Conservation (phyloP, 2,113 vertebrate genomes). For the Limanda limanda region DNA sequence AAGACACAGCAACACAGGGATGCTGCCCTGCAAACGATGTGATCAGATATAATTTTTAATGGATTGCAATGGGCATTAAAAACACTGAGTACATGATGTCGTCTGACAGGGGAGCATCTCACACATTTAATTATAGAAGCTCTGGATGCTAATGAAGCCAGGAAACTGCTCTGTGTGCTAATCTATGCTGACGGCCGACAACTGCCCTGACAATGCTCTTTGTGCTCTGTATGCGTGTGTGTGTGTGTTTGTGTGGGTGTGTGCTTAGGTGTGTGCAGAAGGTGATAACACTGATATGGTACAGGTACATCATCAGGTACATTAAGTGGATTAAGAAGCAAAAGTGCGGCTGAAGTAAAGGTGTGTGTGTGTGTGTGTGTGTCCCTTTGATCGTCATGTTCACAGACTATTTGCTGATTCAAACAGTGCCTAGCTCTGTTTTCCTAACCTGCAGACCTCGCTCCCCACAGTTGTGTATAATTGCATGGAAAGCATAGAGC, state of each 20-base stretch:
- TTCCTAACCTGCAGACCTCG: conserved; percentile 7
- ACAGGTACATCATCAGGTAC: conserved; percentile 31
- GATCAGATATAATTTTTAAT: not conserved
- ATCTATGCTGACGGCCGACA: conserved; percentile 23
- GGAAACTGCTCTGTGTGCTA: conserved; percentile 47
- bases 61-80: not conserved
- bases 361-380: conserved; percentile 9
- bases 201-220: conserved; percentile 30
- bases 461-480: not conserved
- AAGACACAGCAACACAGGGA: too few relatives aligned
- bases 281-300: conserved; percentile 32
- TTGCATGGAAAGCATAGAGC: not conserved
- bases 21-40: too few relatives aligned
- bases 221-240: conserved; percentile 15
- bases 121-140: conserved; percentile 30
- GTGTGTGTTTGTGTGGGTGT: conserved; percentile 1
- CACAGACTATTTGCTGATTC: conserved; percentile 1
- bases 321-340: conserved; percentile 24
- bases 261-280: not conserved
- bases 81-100: not conserved
- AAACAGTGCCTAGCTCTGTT: not conserved
- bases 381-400: conserved; percentile 3
- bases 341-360: not conserved
- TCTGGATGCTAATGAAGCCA: conserved; percentile 52
- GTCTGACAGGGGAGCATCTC: not conserved